Conservation (phyloP, 2,888 invertebrate species). For the Amphiduros pacificus region DNA sequence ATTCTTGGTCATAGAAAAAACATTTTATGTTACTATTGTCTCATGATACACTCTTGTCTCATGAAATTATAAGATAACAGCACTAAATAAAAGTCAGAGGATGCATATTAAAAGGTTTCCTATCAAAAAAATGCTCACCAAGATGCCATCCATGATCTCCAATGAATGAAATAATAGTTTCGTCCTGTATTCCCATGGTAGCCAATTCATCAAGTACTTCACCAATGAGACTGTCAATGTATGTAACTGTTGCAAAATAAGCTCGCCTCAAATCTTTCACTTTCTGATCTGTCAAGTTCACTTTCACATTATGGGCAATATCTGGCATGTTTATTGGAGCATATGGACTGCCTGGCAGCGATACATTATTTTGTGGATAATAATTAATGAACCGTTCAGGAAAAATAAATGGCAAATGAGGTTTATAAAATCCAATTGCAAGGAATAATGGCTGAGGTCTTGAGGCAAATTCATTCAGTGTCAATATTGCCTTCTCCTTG, state of each 20-base stretch:
- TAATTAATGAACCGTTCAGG: slow-evolving; percentile 27
- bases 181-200: slow-evolving; percentile 17
- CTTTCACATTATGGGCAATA: slow-evolving; percentile 38
- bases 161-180: slow-evolving; percentile 26
- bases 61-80: too few relatives aligned
- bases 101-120: too few relatives aligned
- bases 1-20: too few relatives aligned
- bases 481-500: slow-evolving; percentile 22
- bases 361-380: slow-evolving; percentile 24
- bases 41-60: too few relatives aligned
- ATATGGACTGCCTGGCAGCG: slow-evolving; percentile 34
- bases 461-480: slow-evolving; percentile 15
- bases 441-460: slow-evolving; percentile 32
- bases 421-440: slow-evolving; percentile 34
- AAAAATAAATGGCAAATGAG: slow-evolving; percentile 33
- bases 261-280: slow-evolving; percentile 22
- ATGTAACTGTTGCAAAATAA: slow-evolving; percentile 24
- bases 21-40: too few relatives aligned
- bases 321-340: slow-evolving; percentile 36
- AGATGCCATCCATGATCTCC: slow-evolving; percentile 33
- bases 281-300: slow-evolving; percentile 33
- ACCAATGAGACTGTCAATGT: slow-evolving; percentile 25
- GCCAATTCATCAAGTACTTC: slow-evolving; percentile 17
- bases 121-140: too few relatives aligned
- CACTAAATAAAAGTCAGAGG: too few relatives aligned